Base-by-base conservation (phyloP, 23 tunicate genomes). In the Phallusia fumigata region DNA sequence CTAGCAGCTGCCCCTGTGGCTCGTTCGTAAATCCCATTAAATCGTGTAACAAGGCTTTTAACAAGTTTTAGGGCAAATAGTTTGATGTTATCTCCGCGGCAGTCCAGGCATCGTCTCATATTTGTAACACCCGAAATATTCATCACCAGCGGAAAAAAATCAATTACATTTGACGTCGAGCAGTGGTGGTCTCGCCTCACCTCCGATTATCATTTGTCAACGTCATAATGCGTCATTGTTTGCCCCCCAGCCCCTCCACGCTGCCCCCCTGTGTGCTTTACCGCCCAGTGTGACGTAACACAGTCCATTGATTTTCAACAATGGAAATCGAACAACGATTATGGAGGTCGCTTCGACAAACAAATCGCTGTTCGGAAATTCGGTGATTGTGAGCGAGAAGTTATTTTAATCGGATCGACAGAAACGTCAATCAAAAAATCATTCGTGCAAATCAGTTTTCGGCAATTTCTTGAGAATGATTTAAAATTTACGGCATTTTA, bases 251-350 rank as follows among this genome's bases (percentile, higher is more conserved):
- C 28, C 16, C 69, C 69, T 58, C 26, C 28, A 13, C 3, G 26
- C 28, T 24, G 26, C 69, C 69, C 69, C 69, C 28, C 69, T 58
- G 69, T 58, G 69, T 58, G 69, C 69, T 58, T 58, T 58, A 58
- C 69, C 69, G 69, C 69, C 69, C 69, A 58, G 69, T 58, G 69
- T 58, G 69, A 58, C 69, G 69, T 58, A 58, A 6, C 69, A 58
- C 69, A 58, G 69, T 22, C 69, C 69, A 58, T 58, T 58, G 69
- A 24, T 58, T 58, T 13, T 22, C 69, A 58, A 58, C 69, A 58
- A 58, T 58, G 69, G 69, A 58, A 58, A 58, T 58, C 69, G 69
- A 58, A 58, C 69, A 58, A 24, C 69, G 69, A 58, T 58, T 58
- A 58, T 58, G 69, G 69, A 24, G 69, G 47, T 40, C 47, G 5